Evolutionary conservation across 2,888 invertebrate genomes (phyloP), one percentile per base, ranked within the genome.

Genomic region (Andrena flavipes): DNA sequence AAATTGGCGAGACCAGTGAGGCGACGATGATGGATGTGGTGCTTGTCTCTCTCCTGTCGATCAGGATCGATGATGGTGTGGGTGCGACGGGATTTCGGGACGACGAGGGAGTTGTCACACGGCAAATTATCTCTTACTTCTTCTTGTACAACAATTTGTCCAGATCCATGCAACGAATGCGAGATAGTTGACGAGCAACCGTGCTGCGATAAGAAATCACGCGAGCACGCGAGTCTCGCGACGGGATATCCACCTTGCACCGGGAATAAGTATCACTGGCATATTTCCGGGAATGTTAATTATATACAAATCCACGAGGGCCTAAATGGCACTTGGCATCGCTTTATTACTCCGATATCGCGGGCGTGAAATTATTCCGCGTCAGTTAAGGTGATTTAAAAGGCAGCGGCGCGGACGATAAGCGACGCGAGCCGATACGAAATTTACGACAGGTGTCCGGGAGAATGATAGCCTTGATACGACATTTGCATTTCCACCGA

Each of bases 341-440:
- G 68, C 68, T 69, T 70, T 78, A 78, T 74, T 69, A 73, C 30
- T 23, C 29, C 30, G 82, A 76, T 65, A 78, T 74, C 73, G 26
- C 20, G 69, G 42, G 63, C 71, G 75, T 20, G 70, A 82, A 82
- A 76, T 82, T 56, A 76, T 82, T 65, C 51, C 68, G 84, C 84
- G 90, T 89, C 87, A 90, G 90, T 90, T 90, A 89, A 84, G 85
- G 88, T 89, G 89, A 90, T 90, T 90, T 90, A 90, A 84, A 49
- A 77, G 48, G 30, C 51, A 62, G 59, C 60, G 26, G 80, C 71
- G 80, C 63, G 81, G 80, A 69, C 62, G 85, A 84, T 85, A 86
- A 76, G 79, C 76, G 79, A 84, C 80, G 76, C 74, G 75, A 80
- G 68, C 69, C 70, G 80, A 84, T 76, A 80, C 68, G 79, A 80